These are phyloP conservation scores for Apoderus coryli DNA, from an alignment of 2,888 invertebrate species.

Conservation along the genomic window DNA sequence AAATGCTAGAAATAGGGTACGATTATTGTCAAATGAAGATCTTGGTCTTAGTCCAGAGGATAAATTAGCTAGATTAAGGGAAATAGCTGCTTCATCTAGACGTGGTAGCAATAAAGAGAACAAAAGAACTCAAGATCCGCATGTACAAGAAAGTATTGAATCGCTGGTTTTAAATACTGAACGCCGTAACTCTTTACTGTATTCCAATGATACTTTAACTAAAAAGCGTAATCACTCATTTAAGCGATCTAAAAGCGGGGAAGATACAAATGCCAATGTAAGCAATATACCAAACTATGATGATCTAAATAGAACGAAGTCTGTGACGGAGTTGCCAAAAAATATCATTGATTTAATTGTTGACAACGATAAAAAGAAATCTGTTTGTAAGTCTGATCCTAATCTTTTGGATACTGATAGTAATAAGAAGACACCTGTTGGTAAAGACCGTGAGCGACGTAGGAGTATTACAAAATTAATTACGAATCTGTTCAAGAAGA, in stretches of 20 bases:
- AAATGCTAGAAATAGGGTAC: slow-evolving; percentile 43
- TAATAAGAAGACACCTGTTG: slow-evolving; percentile 33
- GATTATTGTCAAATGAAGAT: slow-evolving; percentile 59
- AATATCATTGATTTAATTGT: slow-evolving; percentile 10
- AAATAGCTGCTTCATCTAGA: slow-evolving; percentile 28
- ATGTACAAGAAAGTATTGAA: slow-evolving; percentile 23
- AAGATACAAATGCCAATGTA: slow-evolving; percentile 15
- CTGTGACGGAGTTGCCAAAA: slow-evolving; percentile 24
- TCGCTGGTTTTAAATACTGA: slow-evolving; percentile 25
- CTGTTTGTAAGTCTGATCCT: slow-evolving; percentile 31
- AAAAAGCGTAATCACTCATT: slow-evolving; percentile 26
- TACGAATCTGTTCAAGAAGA: slow-evolving; percentile 67
- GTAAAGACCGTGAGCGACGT: slow-evolving; percentile 55
- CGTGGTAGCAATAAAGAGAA: slow-evolving; percentile 19
- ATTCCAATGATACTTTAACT: slow-evolving; percentile 28
- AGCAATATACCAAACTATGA: slow-evolving; percentile 8
- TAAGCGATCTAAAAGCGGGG: slow-evolving; percentile 27
- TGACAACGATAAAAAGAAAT: slow-evolving; percentile 15
- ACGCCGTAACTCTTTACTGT: slow-evolving; percentile 24
- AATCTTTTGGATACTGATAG: slow-evolving; percentile 27
- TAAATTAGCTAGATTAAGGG: slow-evolving; percentile 40
- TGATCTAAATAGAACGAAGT: slow-evolving; percentile 23
- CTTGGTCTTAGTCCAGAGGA: slow-evolving; percentile 57
- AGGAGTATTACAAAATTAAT: slow-evolving; percentile 75
- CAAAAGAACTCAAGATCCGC: slow-evolving; percentile 20